Conservation (phyloP, 1,140 invertebrate species). For the Drosophila mauritiana region DNA sequence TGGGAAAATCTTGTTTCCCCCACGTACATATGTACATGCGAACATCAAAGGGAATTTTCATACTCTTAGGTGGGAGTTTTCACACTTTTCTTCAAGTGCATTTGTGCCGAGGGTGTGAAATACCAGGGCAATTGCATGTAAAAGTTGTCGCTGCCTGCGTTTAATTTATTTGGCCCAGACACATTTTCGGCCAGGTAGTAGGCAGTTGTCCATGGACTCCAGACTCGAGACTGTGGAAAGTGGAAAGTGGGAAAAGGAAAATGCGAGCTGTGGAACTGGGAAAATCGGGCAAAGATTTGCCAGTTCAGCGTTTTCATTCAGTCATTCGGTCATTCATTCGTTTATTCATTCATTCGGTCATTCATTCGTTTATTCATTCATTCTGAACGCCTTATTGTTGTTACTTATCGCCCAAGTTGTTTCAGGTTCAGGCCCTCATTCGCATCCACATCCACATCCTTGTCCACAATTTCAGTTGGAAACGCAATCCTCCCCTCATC, state of each 20-base stretch:
- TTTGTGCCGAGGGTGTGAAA: conserved; percentile 55
- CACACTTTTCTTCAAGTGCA: conserved; percentile 26
- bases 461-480: no score
- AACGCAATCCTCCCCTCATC: conserved; percentile 24
- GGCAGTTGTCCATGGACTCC: background rate
- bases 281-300: conserved; percentile 30
- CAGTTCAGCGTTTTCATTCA: conserved; percentile 70
- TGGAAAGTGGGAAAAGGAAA: background rate
- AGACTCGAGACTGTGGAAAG: conserved; percentile 3
- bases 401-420: conserved; percentile 77
- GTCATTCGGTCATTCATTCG: conserved; percentile 45
- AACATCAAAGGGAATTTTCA: conserved; percentile 17
- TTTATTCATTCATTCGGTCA: conserved; percentile 53
- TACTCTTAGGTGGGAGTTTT: conserved; percentile 28
- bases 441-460: background rate
- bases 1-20: background rate
- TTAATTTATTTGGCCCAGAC: conserved; percentile 73
- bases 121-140: conserved; percentile 75
- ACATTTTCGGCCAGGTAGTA: conserved; percentile 30
- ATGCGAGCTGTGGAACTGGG: no score
- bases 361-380: conserved; percentile 62
- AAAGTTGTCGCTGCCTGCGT: conserved; percentile 76
- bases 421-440: conserved; percentile 28
- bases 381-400: conserved; percentile 74
- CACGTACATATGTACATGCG: background rate